Conservation (phyloP, 1,140 invertebrate genomes). For the Homalodisca vitripennis region DNA sequence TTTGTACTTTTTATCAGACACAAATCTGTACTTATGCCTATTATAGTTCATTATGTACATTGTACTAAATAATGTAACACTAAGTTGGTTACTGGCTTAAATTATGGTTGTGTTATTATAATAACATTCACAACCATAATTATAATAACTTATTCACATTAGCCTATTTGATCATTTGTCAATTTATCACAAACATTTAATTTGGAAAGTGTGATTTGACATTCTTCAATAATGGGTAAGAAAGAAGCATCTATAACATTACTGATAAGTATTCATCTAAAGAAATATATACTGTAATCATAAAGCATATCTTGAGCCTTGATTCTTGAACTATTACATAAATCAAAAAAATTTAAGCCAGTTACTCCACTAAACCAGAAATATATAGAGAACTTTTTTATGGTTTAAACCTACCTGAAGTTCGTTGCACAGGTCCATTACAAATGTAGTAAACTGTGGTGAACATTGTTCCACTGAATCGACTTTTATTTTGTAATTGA, state of each 20-base stretch:
- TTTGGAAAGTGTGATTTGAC: no score
- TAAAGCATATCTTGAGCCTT: background rate
- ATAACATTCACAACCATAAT: no score
- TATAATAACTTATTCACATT: no score
- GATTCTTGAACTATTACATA: background rate
- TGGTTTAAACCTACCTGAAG: constrained; percentile 34
- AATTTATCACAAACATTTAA: no score
- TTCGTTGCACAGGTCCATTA: constrained; percentile 31
- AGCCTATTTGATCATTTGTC: no score
- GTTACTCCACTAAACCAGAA: background rate
- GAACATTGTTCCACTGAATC: constrained; percentile 28
- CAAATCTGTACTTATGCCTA: no score
- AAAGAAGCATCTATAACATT: background rate
- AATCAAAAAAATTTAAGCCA: background rate
- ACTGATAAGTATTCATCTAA: background rate
- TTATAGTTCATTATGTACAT: no score
- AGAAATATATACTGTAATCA: background rate
- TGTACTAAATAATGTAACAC: no score
- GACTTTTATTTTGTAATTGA: constrained; percentile 36
- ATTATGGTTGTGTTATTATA: no score
- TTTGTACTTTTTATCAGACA: no score
- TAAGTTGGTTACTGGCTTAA: no score
- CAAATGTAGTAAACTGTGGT: constrained; percentile 20
- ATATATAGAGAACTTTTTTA: background rate
- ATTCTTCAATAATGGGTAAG: no score